Conservation (phyloP, 1,140 invertebrate genomes). For the Drosophila mauritiana region DNA sequence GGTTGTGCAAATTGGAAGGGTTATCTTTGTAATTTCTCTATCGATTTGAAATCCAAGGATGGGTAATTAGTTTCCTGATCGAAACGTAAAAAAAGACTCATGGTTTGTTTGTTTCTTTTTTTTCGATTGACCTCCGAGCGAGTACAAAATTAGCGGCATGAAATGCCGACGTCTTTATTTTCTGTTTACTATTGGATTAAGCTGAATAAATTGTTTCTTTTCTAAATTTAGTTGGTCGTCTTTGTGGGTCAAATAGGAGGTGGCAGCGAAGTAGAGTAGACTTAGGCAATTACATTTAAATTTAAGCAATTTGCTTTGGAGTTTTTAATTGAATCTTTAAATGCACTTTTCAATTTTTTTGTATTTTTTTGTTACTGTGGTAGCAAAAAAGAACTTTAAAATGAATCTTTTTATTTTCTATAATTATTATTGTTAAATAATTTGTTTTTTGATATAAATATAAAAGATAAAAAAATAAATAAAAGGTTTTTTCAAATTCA, state of each 20-base stretch:
- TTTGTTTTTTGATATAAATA: too few species aligned
- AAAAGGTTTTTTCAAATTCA: too few species aligned
- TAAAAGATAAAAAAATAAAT: too few species aligned
- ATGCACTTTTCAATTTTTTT: too few species aligned
- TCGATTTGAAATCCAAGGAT: not conserved
- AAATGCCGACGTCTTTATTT: constrained; percentile 61
- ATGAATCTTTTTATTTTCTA: too few species aligned
- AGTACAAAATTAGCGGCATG: constrained; percentile 74
- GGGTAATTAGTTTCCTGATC: not conserved
- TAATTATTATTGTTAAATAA: too few species aligned
- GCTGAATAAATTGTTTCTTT: constrained; percentile 62
- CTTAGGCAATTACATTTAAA: not conserved
- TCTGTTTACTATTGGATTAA: constrained; percentile 58
- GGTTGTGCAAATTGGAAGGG: too few species aligned
- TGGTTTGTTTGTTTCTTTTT: constrained; percentile 7
- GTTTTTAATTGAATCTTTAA: too few species aligned
- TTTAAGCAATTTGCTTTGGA: too few species aligned
- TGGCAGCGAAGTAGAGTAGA: constrained; percentile 10
- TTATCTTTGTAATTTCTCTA: not conserved
- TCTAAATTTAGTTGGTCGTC: constrained; percentile 56
- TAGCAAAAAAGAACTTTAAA: too few species aligned
- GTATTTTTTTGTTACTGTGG: too few species aligned
- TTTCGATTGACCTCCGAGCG: constrained; percentile 56
- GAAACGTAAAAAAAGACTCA: constrained; percentile 11
- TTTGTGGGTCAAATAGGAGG: constrained; percentile 62